Evolutionary conservation across 2,888 invertebrate genomes (phyloP).

Genomic region (Cephus nigrinus): DNA sequence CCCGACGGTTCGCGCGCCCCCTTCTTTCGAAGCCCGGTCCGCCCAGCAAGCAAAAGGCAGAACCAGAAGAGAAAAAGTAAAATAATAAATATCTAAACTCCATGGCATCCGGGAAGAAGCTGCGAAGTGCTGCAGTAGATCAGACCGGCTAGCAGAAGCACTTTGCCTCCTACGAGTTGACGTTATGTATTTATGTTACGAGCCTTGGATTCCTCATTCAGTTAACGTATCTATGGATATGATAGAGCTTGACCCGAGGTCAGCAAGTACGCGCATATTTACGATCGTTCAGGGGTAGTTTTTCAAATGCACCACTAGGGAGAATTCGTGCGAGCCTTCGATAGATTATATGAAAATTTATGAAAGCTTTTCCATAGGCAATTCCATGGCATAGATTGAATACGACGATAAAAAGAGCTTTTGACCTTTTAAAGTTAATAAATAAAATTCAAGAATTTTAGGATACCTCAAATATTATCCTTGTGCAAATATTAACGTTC

Average conservation of each 20-base stretch:
- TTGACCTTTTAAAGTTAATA: neutral
- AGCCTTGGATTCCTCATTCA: neutral
- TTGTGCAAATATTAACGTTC: neutral
- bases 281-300: conserved; percentile 38
- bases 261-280: conserved; percentile 37
- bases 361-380: neutral
- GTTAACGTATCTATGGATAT: neutral
- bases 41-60: neutral
- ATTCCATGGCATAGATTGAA: neutral
- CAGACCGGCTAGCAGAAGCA: conserved; percentile 24
- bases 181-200: neutral
- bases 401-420: neutral
- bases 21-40: neutral
- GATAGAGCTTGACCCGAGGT: conserved; percentile 34
- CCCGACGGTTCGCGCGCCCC: conserved; percentile 31
- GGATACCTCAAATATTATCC: neutral
- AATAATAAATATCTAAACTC: conserved; percentile 48
- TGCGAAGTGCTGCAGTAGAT: conserved; percentile 36
- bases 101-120: conserved; percentile 12
- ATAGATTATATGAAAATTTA: neutral
- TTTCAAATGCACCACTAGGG: conserved; percentile 37
- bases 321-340: neutral
- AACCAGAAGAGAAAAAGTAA: conserved; percentile 36
- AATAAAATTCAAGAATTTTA: rapidly evolving
- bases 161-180: conserved; percentile 9